A percentile compares a stretch with the other conserved stretches of the same genome.
These are phyloP conservation scores for Calyptommatus sinebrachiatus DNA, from an alignment of 2,113 vertebrate species.

Conservation along the genomic window DNA sequence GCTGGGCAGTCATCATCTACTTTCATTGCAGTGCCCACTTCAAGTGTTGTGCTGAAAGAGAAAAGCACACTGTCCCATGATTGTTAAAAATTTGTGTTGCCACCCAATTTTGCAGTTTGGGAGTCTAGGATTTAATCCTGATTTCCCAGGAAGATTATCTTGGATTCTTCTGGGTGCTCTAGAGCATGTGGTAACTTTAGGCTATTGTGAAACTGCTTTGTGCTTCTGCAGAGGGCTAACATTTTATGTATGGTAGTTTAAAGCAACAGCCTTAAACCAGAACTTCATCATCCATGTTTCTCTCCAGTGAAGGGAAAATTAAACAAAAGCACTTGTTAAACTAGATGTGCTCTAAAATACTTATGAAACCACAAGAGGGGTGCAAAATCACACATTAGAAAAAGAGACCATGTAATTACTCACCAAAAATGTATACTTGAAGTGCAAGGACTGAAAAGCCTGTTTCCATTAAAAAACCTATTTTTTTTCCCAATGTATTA, in stretches of 20 bases:
- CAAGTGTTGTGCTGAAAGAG: too few species aligned
- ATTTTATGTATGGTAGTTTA: neutral
- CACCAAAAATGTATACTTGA: constrained; percentile 30
- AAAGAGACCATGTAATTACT: constrained; percentile 31
- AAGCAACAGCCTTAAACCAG: neutral
- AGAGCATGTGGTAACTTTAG: too few species aligned
- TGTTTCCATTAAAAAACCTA: constrained; percentile 48
- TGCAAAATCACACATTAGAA: constrained; percentile 1
- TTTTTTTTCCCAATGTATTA: constrained; percentile 54
- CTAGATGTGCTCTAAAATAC: constrained; percentile 27
- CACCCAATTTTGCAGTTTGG: too few species aligned
- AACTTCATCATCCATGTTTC: neutral
- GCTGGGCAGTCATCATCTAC: too few species aligned
- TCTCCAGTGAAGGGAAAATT: neutral
- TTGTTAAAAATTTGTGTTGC: too few species aligned
- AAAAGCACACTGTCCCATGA: too few species aligned
- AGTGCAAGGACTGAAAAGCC: constrained; percentile 42
- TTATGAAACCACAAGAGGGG: constrained; percentile 11
- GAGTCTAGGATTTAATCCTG: too few species aligned
- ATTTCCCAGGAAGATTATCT: too few species aligned
- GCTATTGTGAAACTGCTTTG: neutral
- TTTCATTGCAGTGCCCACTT: too few species aligned
- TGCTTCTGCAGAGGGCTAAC: neutral
- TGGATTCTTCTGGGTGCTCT: too few species aligned
- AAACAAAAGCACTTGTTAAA: constrained; percentile 22